Evolutionary conservation across 2,113 vertebrate species (phyloP).

Genomic region (Heterochromis multidens): DNA sequence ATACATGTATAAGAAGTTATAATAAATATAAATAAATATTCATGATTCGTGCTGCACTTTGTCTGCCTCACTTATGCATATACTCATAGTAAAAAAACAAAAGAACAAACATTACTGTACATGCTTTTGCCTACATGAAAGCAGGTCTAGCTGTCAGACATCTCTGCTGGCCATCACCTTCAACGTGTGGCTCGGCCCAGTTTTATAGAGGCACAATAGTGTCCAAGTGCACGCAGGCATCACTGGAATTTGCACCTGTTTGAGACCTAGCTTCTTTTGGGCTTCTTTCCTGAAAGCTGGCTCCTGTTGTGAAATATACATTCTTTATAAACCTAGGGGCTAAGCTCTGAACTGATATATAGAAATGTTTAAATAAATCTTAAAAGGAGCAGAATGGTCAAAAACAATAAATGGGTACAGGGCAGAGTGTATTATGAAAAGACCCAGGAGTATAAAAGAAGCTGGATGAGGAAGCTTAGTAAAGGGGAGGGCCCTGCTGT

Average conservation of each 20-base stretch:
- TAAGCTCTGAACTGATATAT: not conserved
- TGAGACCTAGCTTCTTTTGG: constrained; percentile 31
- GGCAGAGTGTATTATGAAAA: not conserved
- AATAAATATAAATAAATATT: not conserved
- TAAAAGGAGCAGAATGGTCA: not conserved
- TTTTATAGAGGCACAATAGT: constrained; percentile 40
- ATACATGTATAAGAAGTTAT: not conserved
- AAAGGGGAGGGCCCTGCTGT: not conserved
- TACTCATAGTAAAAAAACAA: not conserved
- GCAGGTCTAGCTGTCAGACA: constrained; percentile 43
- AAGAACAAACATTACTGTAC: too few species aligned
- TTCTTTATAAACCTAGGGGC: not conserved
- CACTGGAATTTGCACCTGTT: constrained; percentile 80
- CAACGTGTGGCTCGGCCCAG: constrained; percentile 32
- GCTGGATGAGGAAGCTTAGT: constrained; percentile 28
- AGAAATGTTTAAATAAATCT: not conserved
- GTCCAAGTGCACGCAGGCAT: constrained; percentile 60
- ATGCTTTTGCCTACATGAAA: not conserved
- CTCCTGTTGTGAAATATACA: constrained; percentile 1
- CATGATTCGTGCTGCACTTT: not conserved
- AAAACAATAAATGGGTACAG: not conserved
- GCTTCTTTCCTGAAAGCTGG: constrained; percentile 24
- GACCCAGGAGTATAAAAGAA: constrained; percentile 65
- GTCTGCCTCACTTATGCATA: not conserved
- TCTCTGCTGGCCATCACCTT: constrained; percentile 38